These are phyloP conservation scores for Fopius arisanus DNA, from an alignment of 1,140 invertebrate species.

Conservation along the genomic window DNA sequence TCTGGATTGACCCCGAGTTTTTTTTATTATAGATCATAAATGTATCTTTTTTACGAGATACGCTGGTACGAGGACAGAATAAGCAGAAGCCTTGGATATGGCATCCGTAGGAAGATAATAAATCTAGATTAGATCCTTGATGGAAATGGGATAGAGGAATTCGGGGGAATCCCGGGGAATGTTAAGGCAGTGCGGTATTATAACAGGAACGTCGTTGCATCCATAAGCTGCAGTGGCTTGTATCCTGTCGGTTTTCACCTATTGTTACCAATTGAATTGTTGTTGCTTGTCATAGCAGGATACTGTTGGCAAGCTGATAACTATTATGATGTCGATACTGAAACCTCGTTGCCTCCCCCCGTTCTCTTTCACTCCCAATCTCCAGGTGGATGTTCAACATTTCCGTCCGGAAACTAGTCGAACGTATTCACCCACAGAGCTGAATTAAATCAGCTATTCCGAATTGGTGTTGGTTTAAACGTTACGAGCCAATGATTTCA, in stretches of 20 bases:
- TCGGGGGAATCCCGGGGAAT: background rate
- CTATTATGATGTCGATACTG: conserved; percentile 2
- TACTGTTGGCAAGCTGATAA: conserved; percentile 22
- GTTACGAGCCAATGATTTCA: background rate
- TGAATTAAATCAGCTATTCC: background rate
- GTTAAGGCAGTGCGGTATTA: background rate
- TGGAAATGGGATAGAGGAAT: background rate
- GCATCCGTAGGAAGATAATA: background rate
- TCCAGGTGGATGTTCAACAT: background rate
- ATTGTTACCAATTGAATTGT: conserved; percentile 25
- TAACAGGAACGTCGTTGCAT: background rate
- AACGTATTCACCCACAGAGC: background rate
- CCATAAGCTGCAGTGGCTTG: background rate
- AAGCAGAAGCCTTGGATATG: background rate
- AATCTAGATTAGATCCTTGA: background rate
- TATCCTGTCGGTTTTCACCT: background rate
- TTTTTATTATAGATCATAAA: background rate
- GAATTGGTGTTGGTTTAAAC: background rate
- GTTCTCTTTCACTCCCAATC: background rate
- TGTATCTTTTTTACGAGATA: background rate
- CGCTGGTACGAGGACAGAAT: background rate
- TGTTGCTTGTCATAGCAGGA: background rate
- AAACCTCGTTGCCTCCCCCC: background rate
- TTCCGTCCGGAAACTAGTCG: background rate
- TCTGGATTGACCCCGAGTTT: background rate